Evolutionary conservation across 2,113 vertebrate genomes (phyloP), one percentile per base, ranked within the genome.

Genomic region (Ivindomyrus marchei): DNA sequence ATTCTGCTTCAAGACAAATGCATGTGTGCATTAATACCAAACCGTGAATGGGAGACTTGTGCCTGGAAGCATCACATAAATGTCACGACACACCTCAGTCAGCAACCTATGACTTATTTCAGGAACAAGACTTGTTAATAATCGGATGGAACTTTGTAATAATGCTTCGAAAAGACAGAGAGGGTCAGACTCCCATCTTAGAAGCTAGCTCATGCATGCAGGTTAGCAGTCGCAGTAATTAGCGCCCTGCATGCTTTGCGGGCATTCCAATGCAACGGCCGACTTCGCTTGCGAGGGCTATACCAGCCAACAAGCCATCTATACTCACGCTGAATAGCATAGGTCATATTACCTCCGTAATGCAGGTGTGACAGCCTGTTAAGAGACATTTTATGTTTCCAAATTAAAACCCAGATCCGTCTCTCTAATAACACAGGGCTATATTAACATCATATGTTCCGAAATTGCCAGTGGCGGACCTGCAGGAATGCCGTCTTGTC

Each of bases 401-500:
- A 77, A 91, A 42, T 89, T 83, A 89, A 49, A 1, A 86, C 52
- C 62, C 50, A 91, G 3, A 89, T 84, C 42, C 85, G n/a, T 21
- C 74, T 66, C 39, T 83, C 19, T 88, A 89, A 66, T 6, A 39
- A 47, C 49, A 42, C 27, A 1, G 74, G 17, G 10, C 21, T 85
- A 4, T 19, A 42, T 39, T 4, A 5, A 39, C 11, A 39, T 39
- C 11, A 17, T 2, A 15, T 77, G 13, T 5, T 17, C 31, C 6
- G 7, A 39, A 19, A 7, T 42, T 15, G 36, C 70, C 93, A 93
- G 62, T 1, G 62, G 93, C 15, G 8, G 13, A 99, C 98, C 98
- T 98, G 97, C 47, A 99, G 94, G 94, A 98, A 98, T 7, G 93
- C 91, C 13, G 94, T 95, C 93, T 96, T 97, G 94, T 98, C 95